Base-by-base conservation (phyloP, 2,888 invertebrate species). In the Melikaiella ostensackeni region DNA sequence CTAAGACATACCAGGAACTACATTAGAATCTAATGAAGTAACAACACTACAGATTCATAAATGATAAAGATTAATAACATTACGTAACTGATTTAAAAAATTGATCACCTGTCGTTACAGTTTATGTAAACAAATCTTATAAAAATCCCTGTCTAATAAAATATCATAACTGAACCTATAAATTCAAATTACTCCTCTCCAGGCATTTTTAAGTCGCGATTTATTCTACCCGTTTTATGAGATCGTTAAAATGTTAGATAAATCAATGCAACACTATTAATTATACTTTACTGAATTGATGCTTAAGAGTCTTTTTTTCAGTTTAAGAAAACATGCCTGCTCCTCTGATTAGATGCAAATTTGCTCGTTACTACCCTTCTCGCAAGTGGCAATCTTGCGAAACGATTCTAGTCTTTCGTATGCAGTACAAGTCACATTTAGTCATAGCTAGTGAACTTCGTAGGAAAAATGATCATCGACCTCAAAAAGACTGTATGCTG, bases 401-500 rank as follows among this genome's bases (percentile, higher is more conserved):
- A 46, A 46, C 7, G 46, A 46, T 46, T 46, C 33, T 46, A 46
- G 46, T 46, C 16, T 13, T 46, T 16, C 16, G 46, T 63, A 62
- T 62, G 33, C 62, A 35, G 35, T 62, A 9, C 19, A 8, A 21
- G 63, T 35, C 33, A 35, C 38, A 38, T 64, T 24, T 24, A 38
- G 38, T 66, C 42, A 24, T 27, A 66, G 42, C 64, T 66, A 42
- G 38, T 66, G 64, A 66, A 66, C 64, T 50, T 70, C 46, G 27
- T 77, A 78, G 76, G 81, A 80, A 79, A 81, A 80, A 80, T 81
- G 82, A 82, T 80, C 78, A 82, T 79, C 81, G 79, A 80, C 80
- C 78, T 81, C 78, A 80, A 79, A 81, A 79, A 79, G 46, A 70
- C 30, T 50, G 75, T 78, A 77, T 79, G 77, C 80, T 76, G 77